These are phyloP conservation scores for Graphium colonna DNA, from an alignment of 2,888 invertebrate species.

Conservation along the genomic window DNA sequence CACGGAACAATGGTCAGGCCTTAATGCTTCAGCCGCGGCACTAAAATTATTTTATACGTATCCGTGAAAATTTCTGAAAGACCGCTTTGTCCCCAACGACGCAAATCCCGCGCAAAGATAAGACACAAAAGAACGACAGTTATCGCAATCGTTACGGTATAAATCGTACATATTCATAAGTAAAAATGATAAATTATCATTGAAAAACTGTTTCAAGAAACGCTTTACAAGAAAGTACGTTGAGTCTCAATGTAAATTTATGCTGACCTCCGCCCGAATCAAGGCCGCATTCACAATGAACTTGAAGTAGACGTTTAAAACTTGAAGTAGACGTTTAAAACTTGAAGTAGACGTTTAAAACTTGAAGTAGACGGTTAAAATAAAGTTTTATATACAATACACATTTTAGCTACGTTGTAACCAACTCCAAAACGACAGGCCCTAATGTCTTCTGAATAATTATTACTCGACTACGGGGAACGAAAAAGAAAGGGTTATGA, in stretches of 20 bases:
- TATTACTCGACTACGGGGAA: no score
- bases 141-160: neutral
- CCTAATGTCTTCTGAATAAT: no score
- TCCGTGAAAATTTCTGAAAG: slow-evolving; percentile 13
- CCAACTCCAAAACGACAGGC: no score
- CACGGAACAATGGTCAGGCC: slow-evolving; percentile 61
- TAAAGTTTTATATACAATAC: no score
- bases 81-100: neutral
- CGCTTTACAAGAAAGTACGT: neutral
- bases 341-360: neutral
- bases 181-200: neutral
- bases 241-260: neutral
- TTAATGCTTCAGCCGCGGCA: slow-evolving; percentile 28
- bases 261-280: neutral
- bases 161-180: neutral
- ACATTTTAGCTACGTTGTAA: no score
- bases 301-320: slow-evolving; percentile 5
- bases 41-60: neutral
- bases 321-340: neutral
- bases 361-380: neutral
- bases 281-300: slow-evolving; percentile 10
- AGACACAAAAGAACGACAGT: neutral
- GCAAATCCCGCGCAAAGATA: no score
- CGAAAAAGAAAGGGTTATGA: no score
- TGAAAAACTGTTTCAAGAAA: neutral